A percentile compares a stretch with the other conserved stretches of the same genome.
These are phyloP conservation scores for Vanacampus margaritifer DNA, from an alignment of 2,113 vertebrate genomes.

Conservation along the genomic window DNA sequence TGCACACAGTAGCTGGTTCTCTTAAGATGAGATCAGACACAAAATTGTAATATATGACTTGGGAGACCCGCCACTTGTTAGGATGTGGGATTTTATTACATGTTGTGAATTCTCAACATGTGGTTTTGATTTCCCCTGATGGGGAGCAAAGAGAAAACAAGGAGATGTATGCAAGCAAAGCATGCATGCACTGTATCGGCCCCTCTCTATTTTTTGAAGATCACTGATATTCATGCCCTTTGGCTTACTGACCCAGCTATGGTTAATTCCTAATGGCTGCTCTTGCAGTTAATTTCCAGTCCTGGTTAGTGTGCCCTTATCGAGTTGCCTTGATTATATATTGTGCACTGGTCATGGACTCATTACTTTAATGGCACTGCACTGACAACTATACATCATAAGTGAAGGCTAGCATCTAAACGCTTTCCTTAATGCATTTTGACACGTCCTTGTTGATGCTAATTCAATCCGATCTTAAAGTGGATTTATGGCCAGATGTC, in stretches of 20 bases:
- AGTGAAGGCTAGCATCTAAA: neutral
- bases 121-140: conserved; percentile 55
- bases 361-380: conserved; percentile 39
- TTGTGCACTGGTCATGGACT: conserved; percentile 31
- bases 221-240: conserved; percentile 23
- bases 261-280: conserved; percentile 28
- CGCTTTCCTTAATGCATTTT: conserved; percentile 12
- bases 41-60: conserved; percentile 56
- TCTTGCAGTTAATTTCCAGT: conserved; percentile 38
- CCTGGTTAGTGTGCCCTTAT: conserved; percentile 31
- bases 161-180: conserved; percentile 5
- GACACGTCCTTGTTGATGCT: conserved; percentile 25
- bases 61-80: conserved; percentile 47
- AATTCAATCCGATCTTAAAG: neutral
- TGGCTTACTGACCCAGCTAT: conserved; percentile 20
- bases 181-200: neutral
- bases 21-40: conserved; percentile 55
- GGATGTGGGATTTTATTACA: conserved; percentile 46
- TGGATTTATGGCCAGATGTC: neutral
- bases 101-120: conserved; percentile 49
- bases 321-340: conserved; percentile 34
- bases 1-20: conserved; percentile 49
- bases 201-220: neutral
- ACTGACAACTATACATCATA: conserved; percentile 28
- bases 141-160: conserved; percentile 24